Conservation (phyloP, 2,888 invertebrate genomes). For the Autographa pulchrina region DNA sequence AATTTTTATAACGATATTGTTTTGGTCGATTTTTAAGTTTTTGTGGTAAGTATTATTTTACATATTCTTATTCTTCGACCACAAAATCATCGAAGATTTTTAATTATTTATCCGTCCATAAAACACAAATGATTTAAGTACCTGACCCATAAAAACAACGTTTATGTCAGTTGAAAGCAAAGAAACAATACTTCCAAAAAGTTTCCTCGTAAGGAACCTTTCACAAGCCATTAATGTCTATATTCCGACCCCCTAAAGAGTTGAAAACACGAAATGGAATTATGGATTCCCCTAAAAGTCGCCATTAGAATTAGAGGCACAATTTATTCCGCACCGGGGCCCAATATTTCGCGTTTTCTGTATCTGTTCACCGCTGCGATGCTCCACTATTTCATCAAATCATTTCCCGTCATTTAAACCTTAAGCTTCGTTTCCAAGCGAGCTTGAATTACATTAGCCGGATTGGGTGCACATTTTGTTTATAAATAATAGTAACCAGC, state of each 20-base stretch:
- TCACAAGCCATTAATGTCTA: conserved; percentile 85
- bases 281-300: conserved; percentile 86
- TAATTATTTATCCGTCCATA: conserved; percentile 12
- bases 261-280: conserved; percentile 87
- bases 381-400: conserved; percentile 43
- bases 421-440: conserved; percentile 35
- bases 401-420: conserved; percentile 17
- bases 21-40: not conserved
- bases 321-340: conserved; percentile 80
- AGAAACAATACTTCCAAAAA: conserved; percentile 75
- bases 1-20: not conserved
- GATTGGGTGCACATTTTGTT: conserved; percentile 14
- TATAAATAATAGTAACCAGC: not conserved
- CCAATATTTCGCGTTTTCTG: conserved; percentile 69
- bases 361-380: conserved; percentile 38
- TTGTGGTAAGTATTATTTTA: not conserved
- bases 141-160: conserved; percentile 46
- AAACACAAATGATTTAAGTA: conserved; percentile 40
- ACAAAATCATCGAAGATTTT: not conserved
- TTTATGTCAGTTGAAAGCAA: conserved; percentile 60
- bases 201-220: conserved; percentile 81
- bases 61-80: not conserved
- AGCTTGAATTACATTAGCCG: conserved; percentile 30
- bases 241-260: conserved; percentile 85
- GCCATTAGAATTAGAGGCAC: conserved; percentile 84